These are phyloP conservation scores for Agrochola lota DNA, from an alignment of 2,888 invertebrate species.

Conservation along the genomic window DNA sequence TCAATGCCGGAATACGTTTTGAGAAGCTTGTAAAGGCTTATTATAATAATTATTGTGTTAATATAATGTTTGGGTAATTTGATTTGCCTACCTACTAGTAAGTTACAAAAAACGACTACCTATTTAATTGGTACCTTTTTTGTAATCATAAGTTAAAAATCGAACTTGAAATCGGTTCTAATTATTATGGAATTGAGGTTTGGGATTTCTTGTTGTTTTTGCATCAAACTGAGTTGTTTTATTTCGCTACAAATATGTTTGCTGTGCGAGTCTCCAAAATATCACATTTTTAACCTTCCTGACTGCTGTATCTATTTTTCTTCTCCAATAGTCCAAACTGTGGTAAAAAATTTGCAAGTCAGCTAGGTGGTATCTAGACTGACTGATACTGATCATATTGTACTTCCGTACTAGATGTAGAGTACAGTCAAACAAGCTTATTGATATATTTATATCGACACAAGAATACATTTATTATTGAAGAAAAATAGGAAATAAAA, in stretches of 20 bases:
- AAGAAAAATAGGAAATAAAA: too few relatives aligned
- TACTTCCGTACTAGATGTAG: too few relatives aligned
- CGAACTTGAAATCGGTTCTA: not conserved
- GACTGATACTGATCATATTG: too few relatives aligned
- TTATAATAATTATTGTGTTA: slow-evolving; percentile 51
- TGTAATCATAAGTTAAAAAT: not conserved
- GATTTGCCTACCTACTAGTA: slow-evolving; percentile 31
- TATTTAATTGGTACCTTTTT: slow-evolving; percentile 23
- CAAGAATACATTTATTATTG: too few relatives aligned
- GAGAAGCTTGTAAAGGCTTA: slow-evolving; percentile 10
- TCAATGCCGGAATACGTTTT: slow-evolving; percentile 48
- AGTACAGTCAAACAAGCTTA: too few relatives aligned
- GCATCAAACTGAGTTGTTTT: not conserved
- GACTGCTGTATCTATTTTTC: not conserved
- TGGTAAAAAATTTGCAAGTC: too few relatives aligned
- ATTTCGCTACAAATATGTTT: too few relatives aligned
- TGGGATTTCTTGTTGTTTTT: not conserved
- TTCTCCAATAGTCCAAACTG: not conserved
- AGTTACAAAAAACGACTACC: slow-evolving; percentile 35
- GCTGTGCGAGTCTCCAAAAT: too few relatives aligned
- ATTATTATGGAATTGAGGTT: not conserved
- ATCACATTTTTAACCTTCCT: too few relatives aligned
- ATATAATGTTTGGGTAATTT: slow-evolving; percentile 44
- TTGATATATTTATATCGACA: too few relatives aligned
- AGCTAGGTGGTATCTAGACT: too few relatives aligned